A percentile compares a stretch with the other conserved stretches of the same genome.
These are phyloP conservation scores for Typhlichthys eigenmanni DNA, from an alignment of 2,797 vertebrate species.

Conservation along the genomic window DNA sequence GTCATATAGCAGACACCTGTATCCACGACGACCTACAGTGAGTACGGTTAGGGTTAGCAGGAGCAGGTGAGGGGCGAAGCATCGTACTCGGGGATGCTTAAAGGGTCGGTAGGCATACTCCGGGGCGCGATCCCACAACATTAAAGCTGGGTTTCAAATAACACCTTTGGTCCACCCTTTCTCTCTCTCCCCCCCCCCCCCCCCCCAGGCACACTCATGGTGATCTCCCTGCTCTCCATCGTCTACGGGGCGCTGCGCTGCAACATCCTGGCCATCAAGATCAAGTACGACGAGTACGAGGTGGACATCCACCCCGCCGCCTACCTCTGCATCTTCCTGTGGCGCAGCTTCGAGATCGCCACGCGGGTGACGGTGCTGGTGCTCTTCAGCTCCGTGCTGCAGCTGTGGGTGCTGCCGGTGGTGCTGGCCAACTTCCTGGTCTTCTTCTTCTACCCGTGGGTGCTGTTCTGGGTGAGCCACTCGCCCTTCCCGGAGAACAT, in stretches of 20 bases:
- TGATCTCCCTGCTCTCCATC: slow-evolving; percentile 92
- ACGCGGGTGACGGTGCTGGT: slow-evolving; percentile 90
- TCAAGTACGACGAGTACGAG: slow-evolving; percentile 95
- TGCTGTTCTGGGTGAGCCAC: slow-evolving; percentile 90
- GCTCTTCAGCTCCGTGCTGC: slow-evolving; percentile 92
- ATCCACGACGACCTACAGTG: no score
- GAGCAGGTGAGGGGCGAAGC: no score
- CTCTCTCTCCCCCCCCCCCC: not conserved
- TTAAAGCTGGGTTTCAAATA: no score
- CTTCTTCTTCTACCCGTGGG: slow-evolving; percentile 93
- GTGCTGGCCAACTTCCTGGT: slow-evolving; percentile 87
- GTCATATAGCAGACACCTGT: no score
- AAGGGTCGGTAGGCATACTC: no score
- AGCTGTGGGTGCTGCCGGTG: slow-evolving; percentile 87
- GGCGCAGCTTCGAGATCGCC: slow-evolving; percentile 96
- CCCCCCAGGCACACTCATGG: slow-evolving; percentile 86
- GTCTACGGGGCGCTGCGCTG: slow-evolving; percentile 96
- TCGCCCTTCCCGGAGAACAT: slow-evolving; percentile 95
- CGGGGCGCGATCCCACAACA: no score
- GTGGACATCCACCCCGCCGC: slow-evolving; percentile 86
- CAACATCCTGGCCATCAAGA: slow-evolving; percentile 97
- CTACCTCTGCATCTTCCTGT: slow-evolving; percentile 93
- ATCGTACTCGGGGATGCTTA: no score
- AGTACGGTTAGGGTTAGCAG: no score
- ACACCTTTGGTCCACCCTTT: no score